phyloP scores from a whole-genome alignment of 35 echinoderm and acorn worm genomes.

The Chiridota heheva region DNA sequence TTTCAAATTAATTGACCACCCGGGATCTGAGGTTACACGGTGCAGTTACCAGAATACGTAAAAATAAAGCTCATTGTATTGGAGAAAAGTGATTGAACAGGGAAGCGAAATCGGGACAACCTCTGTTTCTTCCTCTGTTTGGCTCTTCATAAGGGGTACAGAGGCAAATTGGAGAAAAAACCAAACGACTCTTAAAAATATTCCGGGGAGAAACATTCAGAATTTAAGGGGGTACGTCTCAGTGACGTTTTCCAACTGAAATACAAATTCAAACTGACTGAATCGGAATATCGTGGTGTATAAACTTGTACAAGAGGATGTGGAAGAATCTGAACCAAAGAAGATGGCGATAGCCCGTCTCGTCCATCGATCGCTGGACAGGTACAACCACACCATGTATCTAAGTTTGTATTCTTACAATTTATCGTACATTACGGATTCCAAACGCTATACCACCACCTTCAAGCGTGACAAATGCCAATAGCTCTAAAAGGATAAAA shows the following conservation, averaged over 20 bases:
- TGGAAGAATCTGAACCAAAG: slow-evolving; percentile 5
- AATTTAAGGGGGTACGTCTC: neutral
- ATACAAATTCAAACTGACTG: slow-evolving; percentile 17
- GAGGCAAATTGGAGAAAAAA: slow-evolving; percentile 6
- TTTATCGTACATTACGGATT: slow-evolving; percentile 50
- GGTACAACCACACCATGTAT: slow-evolving; percentile 56
- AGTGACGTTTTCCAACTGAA: neutral
- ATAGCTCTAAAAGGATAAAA: slow-evolving; percentile 30
- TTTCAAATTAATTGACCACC: slow-evolving; percentile 38
- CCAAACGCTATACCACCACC: slow-evolving; percentile 20
- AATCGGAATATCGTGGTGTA: slow-evolving; percentile 31
- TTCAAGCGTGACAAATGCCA: slow-evolving; percentile 32
- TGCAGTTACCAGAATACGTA: slow-evolving; percentile 23
- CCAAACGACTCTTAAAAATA: neutral
- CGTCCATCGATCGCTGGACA: slow-evolving; percentile 36
- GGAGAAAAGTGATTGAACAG: neutral
- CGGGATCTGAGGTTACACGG: slow-evolving; percentile 22
- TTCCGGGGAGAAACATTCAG: neutral
- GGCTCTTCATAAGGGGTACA: slow-evolving; percentile 16
- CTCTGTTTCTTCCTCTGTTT: slow-evolving; percentile 55
- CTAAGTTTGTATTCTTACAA: slow-evolving; percentile 27
- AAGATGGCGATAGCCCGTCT: slow-evolving; percentile 19
- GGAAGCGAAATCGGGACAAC: slow-evolving; percentile 26
- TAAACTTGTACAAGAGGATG: slow-evolving; percentile 4
- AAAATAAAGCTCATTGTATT: slow-evolving; percentile 42